A percentile compares a stretch with the other conserved stretches of the same genome.
Conservation (phyloP, 2,888 invertebrate species). For the Notodonta ziczac region DNA sequence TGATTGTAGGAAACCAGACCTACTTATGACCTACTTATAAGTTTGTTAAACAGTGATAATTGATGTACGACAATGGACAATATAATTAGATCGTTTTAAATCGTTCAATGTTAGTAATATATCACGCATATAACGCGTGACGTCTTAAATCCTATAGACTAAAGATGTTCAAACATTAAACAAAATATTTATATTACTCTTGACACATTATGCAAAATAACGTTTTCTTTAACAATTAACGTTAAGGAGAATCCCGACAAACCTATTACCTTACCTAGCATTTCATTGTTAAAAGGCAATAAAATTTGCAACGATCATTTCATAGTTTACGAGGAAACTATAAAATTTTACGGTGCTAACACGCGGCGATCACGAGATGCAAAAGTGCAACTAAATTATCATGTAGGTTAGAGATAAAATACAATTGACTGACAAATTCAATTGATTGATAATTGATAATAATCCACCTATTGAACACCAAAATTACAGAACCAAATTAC, state of each 20-base stretch:
- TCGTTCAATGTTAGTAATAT: too few relatives aligned
- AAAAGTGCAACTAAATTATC: background rate
- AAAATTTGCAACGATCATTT: conserved; percentile 20
- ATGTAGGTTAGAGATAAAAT: background rate
- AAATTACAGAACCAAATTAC: background rate
- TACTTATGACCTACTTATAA: conserved; percentile 19
- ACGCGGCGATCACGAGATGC: conserved; percentile 21
- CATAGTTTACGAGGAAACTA: conserved; percentile 18
- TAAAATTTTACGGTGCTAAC: conserved; percentile 22
- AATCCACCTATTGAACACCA: background rate
- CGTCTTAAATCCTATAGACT: too few relatives aligned
- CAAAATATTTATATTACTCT: conserved; percentile 1
- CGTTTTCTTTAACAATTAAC: conserved; percentile 5
- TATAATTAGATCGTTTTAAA: conserved; percentile 18
- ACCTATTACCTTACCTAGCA: conserved; percentile 28
- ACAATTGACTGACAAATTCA: background rate
- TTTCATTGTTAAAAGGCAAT: conserved; percentile 29
- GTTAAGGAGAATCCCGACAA: conserved; percentile 18
- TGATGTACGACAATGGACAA: conserved; percentile 28
- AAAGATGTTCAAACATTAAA: too few relatives aligned
- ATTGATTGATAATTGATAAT: background rate
- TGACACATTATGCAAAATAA: background rate
- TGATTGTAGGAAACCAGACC: conserved; percentile 15
- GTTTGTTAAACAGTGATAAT: conserved; percentile 28
- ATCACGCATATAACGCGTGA: too few relatives aligned